These are phyloP conservation scores for Gymnorhina tibicen DNA, from an alignment of 2,113 vertebrate genomes.

Conservation along the genomic window DNA sequence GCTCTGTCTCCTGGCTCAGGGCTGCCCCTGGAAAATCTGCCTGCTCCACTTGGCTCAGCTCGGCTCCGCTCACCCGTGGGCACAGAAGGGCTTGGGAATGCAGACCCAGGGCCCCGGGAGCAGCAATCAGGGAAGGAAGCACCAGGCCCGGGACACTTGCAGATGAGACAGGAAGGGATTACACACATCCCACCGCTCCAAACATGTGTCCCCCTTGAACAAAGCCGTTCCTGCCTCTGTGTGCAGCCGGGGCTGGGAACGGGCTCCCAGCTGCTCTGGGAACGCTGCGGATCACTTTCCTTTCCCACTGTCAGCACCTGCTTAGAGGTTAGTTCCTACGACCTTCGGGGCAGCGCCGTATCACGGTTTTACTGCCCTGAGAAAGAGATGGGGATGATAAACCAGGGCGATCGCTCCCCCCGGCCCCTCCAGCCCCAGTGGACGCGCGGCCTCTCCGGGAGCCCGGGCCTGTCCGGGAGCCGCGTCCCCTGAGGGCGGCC, in stretches of 20 bases:
- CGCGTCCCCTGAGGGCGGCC: constrained; percentile 2
- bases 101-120: neutral
- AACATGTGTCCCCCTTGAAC: neutral
- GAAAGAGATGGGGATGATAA: constrained; percentile 1
- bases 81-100: neutral
- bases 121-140: constrained; percentile 16
- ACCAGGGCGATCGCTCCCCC: fast-evolving
- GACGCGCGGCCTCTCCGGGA: neutral
- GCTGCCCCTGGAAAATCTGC: neutral
- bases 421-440: neutral
- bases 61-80: fast-evolving
- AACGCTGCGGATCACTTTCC: neutral
- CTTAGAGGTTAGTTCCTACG: constrained; percentile 24
- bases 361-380: constrained; percentile 16
- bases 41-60: neutral
- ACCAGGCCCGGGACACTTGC: neutral
- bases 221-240: neutral
- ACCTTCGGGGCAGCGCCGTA: neutral
- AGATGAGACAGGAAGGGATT: constrained; percentile 50
- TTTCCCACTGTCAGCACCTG: constrained; percentile 64
- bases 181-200: constrained; percentile 20
- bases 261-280: constrained; percentile 42
- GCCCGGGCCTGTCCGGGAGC: neutral
- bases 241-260: neutral
- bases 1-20: neutral